phyloP scores from a whole-genome alignment of 2,888 invertebrate species.

The Ennomos quercinarius region DNA sequence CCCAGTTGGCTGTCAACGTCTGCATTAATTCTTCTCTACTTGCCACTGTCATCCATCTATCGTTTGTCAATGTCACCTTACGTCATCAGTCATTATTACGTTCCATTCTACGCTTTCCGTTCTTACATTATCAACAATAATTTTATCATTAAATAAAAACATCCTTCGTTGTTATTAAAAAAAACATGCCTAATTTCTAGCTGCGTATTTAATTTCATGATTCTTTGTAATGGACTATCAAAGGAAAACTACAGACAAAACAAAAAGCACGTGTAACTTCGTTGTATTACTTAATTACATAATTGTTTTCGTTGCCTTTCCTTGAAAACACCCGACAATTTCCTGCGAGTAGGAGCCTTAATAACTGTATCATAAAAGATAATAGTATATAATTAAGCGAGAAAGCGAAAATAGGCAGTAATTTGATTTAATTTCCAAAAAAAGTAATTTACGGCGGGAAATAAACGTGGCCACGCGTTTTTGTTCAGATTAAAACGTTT shows the following conservation, averaged over 20 bases:
- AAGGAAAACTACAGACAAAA: neutral
- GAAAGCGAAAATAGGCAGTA: conserved; percentile 20
- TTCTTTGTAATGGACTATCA: neutral
- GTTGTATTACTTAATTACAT: conserved; percentile 34
- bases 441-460: conserved; percentile 3
- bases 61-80: no score
- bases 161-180: no score
- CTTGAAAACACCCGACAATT: conserved; percentile 20
- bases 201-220: no score
- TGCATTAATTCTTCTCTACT: no score
- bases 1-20: no score
- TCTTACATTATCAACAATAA: no score
- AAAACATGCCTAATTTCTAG: no score
- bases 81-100: no score
- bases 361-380: conserved; percentile 36
- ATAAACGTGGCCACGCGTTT: conserved; percentile 1
- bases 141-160: no score
- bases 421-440: conserved; percentile 21
- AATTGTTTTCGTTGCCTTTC: conserved; percentile 30
- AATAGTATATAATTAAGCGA: conserved; percentile 35
- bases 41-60: no score
- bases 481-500: conserved; percentile 4
- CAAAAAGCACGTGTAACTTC: conserved; percentile 13
- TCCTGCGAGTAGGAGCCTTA: conserved; percentile 19
- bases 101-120: no score